Conservation (phyloP, 2,113 vertebrate genomes). For the Acrocephalus arundinaceus region DNA sequence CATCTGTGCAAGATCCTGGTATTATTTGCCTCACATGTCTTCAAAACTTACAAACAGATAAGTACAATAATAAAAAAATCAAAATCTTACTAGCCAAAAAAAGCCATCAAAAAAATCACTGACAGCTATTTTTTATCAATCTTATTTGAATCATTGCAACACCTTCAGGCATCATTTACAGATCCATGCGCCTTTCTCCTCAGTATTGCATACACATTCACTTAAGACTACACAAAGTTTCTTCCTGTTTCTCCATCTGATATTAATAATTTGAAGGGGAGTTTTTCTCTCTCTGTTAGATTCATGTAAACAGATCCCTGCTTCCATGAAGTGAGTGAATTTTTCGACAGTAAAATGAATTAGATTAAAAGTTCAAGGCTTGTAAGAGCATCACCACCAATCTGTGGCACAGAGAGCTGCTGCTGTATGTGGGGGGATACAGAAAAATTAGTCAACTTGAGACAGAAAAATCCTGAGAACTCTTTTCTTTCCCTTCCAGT, state of each 20-base stretch:
- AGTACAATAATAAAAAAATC: neutral
- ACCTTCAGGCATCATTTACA: neutral
- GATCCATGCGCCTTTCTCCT: neutral
- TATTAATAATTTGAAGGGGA: neutral
- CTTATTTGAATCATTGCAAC: neutral
- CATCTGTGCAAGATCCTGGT: neutral
- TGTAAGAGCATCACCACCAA: neutral
- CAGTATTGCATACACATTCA: neutral
- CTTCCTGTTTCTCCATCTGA: neutral
- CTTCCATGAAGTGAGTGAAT: neutral
- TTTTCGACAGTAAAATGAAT: neutral
- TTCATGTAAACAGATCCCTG: neutral
- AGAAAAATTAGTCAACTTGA: neutral
- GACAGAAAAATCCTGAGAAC: neutral
- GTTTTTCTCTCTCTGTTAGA: neutral
- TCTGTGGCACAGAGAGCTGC: neutral
- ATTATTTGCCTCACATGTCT: neutral
- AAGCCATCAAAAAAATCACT: neutral
- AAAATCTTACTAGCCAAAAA: neutral
- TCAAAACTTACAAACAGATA: neutral
- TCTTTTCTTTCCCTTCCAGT: neutral
- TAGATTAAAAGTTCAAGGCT: neutral
- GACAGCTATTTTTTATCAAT: neutral
- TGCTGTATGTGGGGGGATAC: neutral
- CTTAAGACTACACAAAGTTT: neutral